A percentile compares a stretch with the other conserved stretches of the same genome.
These are phyloP conservation scores for Archaeoteleia sp. DNA, from an alignment of 2,888 invertebrate species.

Conservation along the genomic window DNA sequence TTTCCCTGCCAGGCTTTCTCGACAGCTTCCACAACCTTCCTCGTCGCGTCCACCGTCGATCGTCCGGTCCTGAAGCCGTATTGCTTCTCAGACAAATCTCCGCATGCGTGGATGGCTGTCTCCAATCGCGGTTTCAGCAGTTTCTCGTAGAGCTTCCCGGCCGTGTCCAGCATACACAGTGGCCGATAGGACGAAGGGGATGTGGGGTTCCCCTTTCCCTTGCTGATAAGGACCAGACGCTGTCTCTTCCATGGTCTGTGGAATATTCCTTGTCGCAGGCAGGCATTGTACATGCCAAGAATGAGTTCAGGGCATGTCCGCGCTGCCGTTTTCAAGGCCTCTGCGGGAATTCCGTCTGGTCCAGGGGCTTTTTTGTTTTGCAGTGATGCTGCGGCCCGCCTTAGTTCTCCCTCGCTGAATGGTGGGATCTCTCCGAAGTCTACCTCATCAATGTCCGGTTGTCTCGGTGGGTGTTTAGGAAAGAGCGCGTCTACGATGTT, in stretches of 20 bases:
- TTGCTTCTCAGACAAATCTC: constrained; percentile 43
- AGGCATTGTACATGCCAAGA: constrained; percentile 17
- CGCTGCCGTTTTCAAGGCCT: constrained; percentile 41
- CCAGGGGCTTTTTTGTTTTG: constrained; percentile 53
- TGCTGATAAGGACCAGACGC: constrained; percentile 3
- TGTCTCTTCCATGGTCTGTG: constrained; percentile 45
- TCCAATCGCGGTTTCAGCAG: constrained; percentile 26
- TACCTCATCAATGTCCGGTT: neutral
- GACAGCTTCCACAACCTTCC: constrained; percentile 17
- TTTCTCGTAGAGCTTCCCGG: neutral
- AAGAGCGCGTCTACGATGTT: constrained; percentile 35
- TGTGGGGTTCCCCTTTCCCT: too few relatives aligned
- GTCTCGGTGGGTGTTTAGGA: constrained; percentile 24
- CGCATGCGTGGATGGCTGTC: constrained; percentile 32
- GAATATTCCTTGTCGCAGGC: constrained; percentile 30
- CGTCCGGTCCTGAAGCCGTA: constrained; percentile 44
- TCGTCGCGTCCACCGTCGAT: constrained; percentile 43
- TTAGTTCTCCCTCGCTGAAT: constrained; percentile 40
- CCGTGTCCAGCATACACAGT: constrained; percentile 1
- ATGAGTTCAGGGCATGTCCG: constrained; percentile 29
- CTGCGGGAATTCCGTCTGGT: constrained; percentile 53
- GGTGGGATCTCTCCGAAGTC: neutral
- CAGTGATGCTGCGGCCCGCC: constrained; percentile 16
- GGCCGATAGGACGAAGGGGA: neutral
- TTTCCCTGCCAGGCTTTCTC: neutral